Base-by-base conservation (phyloP, 2,113 vertebrate species). In the Dasypus novemcinctus region DNA sequence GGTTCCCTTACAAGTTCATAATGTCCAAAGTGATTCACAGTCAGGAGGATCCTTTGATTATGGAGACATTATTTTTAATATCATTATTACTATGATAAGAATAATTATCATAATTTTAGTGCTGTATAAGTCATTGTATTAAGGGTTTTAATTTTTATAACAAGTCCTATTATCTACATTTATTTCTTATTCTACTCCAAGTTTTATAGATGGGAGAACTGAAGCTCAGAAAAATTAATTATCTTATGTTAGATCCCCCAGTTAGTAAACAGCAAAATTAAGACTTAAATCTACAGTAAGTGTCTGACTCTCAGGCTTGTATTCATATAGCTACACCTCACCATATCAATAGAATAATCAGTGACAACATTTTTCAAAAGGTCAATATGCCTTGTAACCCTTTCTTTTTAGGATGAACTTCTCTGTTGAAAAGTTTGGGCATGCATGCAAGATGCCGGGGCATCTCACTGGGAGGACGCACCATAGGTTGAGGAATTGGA, bases 1-100 rank as follows among this genome's bases (percentile, higher is more conserved):
- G 7, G 7, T 78, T 96, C 93, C 36, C 75, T 71, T 43, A 83
- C 59, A 92, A 84, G 78, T 91, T 93, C n/a, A 49, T 93, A 83
- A 74, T 68, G 78, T 10, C 17, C 46, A 41, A 71, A 87, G 21
- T n/a, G 25, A 80, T 87, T 90, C 75, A 82, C 11, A 86, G 52
- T 59, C 38, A 52, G 2, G 17, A 59, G 5, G 33, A 91, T 81
- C 43, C 81, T 89, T 20, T 85, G 54, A 64, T 72, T 75, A 52
- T 49, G 36, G 38, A 18, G 54, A 17, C 54, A 57, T 57, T 57
- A 57, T 21, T 57, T 57, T 57, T 57, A 57, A 21, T 57, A 57
- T 57, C 54, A 57, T 57, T 21, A 21, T 57, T 7, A 57, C 20
- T 57, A 57, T 6, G 7, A 57, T 57, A 57, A 57, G 18, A 57